Conservation (phyloP, 2,888 invertebrate species). For the Criorhina ranunculi region DNA sequence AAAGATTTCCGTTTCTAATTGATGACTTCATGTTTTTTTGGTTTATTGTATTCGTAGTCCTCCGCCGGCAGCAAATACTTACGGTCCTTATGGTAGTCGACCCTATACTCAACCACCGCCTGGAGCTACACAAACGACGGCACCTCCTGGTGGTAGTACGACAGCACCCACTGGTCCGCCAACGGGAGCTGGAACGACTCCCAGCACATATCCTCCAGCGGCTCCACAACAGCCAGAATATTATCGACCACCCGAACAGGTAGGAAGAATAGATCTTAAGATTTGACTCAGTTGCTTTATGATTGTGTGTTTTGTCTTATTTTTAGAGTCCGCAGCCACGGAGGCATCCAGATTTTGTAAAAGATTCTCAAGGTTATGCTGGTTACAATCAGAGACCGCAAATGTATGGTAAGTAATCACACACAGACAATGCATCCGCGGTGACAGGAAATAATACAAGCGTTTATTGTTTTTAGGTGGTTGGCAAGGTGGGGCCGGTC, state of each 20-base stretch:
- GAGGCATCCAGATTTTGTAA: slow-evolving; percentile 93
- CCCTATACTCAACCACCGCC: slow-evolving; percentile 84
- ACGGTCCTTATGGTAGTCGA: slow-evolving; percentile 83
- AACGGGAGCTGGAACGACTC: slow-evolving; percentile 84
- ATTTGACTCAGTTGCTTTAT: background rate
- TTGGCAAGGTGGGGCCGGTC: slow-evolving; percentile 87
- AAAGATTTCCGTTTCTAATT: slow-evolving; percentile 7
- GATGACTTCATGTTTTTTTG: background rate
- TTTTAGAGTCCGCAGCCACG: slow-evolving; percentile 89
- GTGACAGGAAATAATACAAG: background rate
- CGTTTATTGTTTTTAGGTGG: slow-evolving; percentile 84
- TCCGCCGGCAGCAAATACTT: slow-evolving; percentile 84
- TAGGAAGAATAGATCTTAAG: slow-evolving; percentile 67
- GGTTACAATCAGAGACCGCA: slow-evolving; percentile 88
- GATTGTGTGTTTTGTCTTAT: background rate
- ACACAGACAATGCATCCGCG: background rate
- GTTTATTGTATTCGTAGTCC: slow-evolving; percentile 78
- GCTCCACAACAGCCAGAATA: slow-evolving; percentile 86
- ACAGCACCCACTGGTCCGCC: slow-evolving; percentile 80
- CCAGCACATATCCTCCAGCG: slow-evolving; percentile 84
- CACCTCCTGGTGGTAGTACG: slow-evolving; percentile 83
- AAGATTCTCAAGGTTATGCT: slow-evolving; percentile 89
- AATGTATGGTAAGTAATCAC: slow-evolving; percentile 87
- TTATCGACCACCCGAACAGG: slow-evolving; percentile 85
- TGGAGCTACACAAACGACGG: slow-evolving; percentile 85